Conservation (phyloP, 2,888 invertebrate species). For the Mellilla xanthometata region DNA sequence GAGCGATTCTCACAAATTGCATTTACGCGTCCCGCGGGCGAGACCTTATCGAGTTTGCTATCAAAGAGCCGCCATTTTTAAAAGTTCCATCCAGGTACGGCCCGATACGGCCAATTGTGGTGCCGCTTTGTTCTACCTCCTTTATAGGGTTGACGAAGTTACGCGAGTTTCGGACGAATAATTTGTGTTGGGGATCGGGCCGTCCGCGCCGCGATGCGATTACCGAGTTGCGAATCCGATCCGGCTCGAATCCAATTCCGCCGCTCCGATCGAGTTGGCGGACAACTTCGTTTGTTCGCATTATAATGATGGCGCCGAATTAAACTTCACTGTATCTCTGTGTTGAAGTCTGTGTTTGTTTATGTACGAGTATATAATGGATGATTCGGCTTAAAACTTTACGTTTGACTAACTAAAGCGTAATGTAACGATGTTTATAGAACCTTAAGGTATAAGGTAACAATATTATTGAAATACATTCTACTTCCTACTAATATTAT, state of each 20-base stretch:
- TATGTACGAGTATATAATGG: too few species aligned
- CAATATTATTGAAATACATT: too few species aligned
- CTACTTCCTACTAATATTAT: too few species aligned
- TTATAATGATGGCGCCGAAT: constrained; percentile 53
- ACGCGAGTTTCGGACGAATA: constrained; percentile 74
- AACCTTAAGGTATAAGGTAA: too few species aligned
- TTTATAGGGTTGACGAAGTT: constrained; percentile 79
- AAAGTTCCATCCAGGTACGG: constrained; percentile 76
- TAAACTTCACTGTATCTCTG: constrained; percentile 57
- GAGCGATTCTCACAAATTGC: constrained; percentile 76
- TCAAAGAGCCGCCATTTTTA: constrained; percentile 81
- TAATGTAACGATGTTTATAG: too few species aligned
- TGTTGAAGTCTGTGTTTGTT: too few species aligned
- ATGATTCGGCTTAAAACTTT: too few species aligned
- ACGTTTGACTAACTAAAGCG: too few species aligned
- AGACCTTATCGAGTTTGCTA: constrained; percentile 72
- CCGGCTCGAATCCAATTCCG: constrained; percentile 62
- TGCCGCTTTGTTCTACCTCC: constrained; percentile 77
- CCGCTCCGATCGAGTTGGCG: constrained; percentile 55
- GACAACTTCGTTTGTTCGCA: constrained; percentile 57
- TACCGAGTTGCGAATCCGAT: constrained; percentile 72
- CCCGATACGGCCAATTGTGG: constrained; percentile 72
- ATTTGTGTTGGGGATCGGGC: constrained; percentile 76
- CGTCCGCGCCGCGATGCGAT: constrained; percentile 70
- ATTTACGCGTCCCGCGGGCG: constrained; percentile 80